Evolutionary conservation across 2,888 invertebrate species (phyloP), one percentile per base, ranked within the genome.

Genomic region (Chymomyza procnemis): DNA sequence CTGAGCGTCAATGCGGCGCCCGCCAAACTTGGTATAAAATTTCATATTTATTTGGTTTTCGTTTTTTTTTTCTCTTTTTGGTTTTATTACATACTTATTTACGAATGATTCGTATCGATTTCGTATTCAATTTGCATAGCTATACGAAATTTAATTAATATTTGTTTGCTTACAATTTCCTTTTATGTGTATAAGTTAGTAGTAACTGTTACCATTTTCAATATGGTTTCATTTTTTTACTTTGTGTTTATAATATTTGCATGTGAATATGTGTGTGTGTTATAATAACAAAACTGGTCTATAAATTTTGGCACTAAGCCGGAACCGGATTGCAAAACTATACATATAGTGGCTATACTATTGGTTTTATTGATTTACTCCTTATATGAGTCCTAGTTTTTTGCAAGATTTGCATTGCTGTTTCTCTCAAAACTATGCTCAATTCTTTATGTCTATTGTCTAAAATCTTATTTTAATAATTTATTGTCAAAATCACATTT

Each of bases 11-110:
- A 85, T 22, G 64, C 61, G 84, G 76, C 58, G 73, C 65, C 69
- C 85, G 80, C 58, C 50, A 80, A 83, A 75, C 85, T 83, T 80
- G 81, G 81, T 81, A 80, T 76, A 18, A 61, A 63, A 26, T 60
- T 72, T 22, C 55, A 61, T 56, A 26, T 18, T 16, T 26, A 18
- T 56, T 18, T 58, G n/a, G n/a, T n/a, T n/a, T n/a, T n/a, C n/a
- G n/a, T 18, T 50, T 18, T 16, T 19, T 48, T 48, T 48, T 18
- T 2, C 6, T 26, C 1, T 26, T 14, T 50, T 50, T 16, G 3
- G 18, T 8, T 50, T n/a, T 50, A 50, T 50, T 19, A 50, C 19
- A 50, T 50, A 19, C 16, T 41, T 16, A 50, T 16, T 50, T 50
- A 16, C n/a, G 50, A 8, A 19, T 19, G 19, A 50, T 19, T 19